Conservation (phyloP, 2,113 vertebrate species). For the Sus scrofa region T2T-Sscrofa CM000814.6:120258001-120258500, state of each 20-base stretch:
- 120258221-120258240: slow-evolving; percentile 5
- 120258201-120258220: slow-evolving; percentile 31
- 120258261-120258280: not conserved
- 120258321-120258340: not conserved
- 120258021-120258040: not conserved
- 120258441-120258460: not conserved
- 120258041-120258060: not conserved
- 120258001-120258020: slow-evolving; percentile 3
- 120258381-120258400: not conserved
- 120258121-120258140: not conserved
- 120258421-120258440: not conserved
- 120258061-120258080: not conserved
- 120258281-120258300: not conserved
- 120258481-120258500: not conserved
- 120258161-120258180: not conserved
- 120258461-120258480: not conserved
- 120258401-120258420: not conserved
- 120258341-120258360: not conserved
- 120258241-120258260: not conserved
- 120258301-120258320: not conserved
- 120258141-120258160: not conserved
- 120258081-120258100: not conserved
- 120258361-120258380: not conserved
- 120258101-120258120: not conserved
- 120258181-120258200: not conserved